Evolutionary conservation across 2,113 vertebrate species (phyloP).

Genomic region (Prinia subflava): DNA sequence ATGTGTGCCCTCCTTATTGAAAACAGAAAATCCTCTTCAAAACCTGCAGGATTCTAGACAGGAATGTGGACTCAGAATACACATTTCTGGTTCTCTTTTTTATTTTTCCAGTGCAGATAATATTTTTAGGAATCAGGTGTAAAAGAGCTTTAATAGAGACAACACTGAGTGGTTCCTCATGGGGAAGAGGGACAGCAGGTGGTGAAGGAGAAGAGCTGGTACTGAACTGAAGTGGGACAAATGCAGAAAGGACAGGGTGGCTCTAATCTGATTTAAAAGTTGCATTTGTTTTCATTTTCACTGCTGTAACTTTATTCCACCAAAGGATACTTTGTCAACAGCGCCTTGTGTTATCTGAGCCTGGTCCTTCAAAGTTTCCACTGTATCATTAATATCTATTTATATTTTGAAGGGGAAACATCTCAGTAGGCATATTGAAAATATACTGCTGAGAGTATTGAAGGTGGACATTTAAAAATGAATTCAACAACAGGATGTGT

Average conservation of each 20-base stretch:
- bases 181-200: accelerated
- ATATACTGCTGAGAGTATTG: neutral
- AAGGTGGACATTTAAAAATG: neutral
- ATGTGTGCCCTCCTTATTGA: neutral
- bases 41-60: neutral
- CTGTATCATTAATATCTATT: neutral
- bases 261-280: neutral
- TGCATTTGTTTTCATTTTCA: neutral
- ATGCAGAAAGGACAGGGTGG: neutral
- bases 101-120: neutral
- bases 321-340: neutral
- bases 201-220: neutral
- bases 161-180: neutral
- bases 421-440: neutral
- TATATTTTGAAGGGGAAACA: neutral
- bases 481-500: neutral
- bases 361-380: neutral
- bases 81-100: neutral
- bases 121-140: neutral
- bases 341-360: neutral
- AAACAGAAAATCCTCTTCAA: neutral
- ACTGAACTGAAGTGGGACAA: neutral
- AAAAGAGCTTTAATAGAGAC: neutral
- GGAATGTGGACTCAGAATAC: neutral
- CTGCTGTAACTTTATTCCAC: neutral